Base-by-base conservation (phyloP, 2,888 invertebrate genomes). In the Leptura quadrifasciata region DNA sequence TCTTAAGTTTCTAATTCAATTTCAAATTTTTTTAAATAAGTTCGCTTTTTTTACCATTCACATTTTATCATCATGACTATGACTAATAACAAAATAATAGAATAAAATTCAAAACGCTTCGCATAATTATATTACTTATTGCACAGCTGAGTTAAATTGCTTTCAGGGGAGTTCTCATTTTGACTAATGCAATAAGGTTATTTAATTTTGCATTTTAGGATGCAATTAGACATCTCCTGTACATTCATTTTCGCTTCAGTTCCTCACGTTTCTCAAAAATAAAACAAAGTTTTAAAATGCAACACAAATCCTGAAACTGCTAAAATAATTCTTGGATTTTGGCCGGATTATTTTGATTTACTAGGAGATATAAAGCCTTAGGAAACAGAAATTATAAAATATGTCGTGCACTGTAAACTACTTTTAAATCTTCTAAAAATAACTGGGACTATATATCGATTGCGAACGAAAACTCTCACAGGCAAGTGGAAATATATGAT, bases 71-170 rank as follows among this genome's bases (percentile, higher is more conserved):
- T 31, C 20, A 24, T n/a, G 10, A n/a, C n/a, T n/a, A 4, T 39
- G 17, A 63, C 9, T 21, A 47, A 64, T 64, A 64, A 39, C 9
- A 39, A 20, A 64, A 64, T 20, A 47, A 21, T 21, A 15, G 61
- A 18, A 18, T 18, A 35, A 63, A 31, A 63, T 18, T 18, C n/a
- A 4, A 65, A 65, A 65, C n/a, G 47, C 10, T 52, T 24, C 9
- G 20, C 15, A 20, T 65, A 39, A 65, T 65, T 52, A 24, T 2
- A 65, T 65, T 65, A 52, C 24, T 52, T 52, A 64, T 64, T 21
- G 47, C 47, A 64, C 54, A 24, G 10, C 24, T 47, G 24, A 52
- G n/a, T n/a, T 21, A 65, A 65, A 65, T 65, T 65, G 65, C 24
- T 24, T 24, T 65, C 21, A 24, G 24, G 15, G 31, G 15, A 52